phyloP scores from a whole-genome alignment of 1,140 invertebrate species.

The Lutraria rhynchaena region DNA sequence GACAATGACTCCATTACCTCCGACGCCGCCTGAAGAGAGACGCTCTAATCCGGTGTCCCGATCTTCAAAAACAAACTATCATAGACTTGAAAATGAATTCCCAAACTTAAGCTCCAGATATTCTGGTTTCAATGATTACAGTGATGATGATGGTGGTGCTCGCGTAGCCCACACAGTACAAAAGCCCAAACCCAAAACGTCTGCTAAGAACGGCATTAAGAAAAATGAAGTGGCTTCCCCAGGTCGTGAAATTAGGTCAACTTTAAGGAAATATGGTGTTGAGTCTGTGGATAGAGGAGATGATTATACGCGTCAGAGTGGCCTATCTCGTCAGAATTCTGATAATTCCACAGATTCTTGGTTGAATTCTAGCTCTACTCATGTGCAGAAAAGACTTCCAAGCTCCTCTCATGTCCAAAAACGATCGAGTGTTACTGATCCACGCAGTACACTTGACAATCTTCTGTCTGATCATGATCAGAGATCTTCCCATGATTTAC shows the following conservation, averaged over 20 bases:
- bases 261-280: slow-evolving; percentile 64
- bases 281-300: slow-evolving; percentile 43
- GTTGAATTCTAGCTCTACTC: slow-evolving; percentile 7
- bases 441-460: slow-evolving; percentile 53
- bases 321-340: slow-evolving; percentile 25
- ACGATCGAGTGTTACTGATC: not conserved
- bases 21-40: slow-evolving; percentile 54
- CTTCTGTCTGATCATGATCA: slow-evolving; percentile 45
- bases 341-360: slow-evolving; percentile 26
- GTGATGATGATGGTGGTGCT: slow-evolving; percentile 19
- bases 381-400: not conserved
- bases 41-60: slow-evolving; percentile 35
- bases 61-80: slow-evolving; percentile 10
- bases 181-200: slow-evolving; percentile 21
- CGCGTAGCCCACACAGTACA: slow-evolving; percentile 28
- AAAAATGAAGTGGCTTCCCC: slow-evolving; percentile 35
- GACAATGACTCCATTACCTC: slow-evolving; percentile 62
- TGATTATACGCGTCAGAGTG: slow-evolving; percentile 14
- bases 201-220: slow-evolving; percentile 22
- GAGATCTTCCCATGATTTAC: slow-evolving; percentile 47
- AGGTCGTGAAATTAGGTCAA: slow-evolving; percentile 47
- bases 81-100: slow-evolving; percentile 38
- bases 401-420: too few relatives aligned
- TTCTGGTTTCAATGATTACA: slow-evolving; percentile 27
- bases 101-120: slow-evolving; percentile 45